Base-by-base conservation (phyloP, 2,113 vertebrate species). In the Neodon shergylaensis region DNA sequence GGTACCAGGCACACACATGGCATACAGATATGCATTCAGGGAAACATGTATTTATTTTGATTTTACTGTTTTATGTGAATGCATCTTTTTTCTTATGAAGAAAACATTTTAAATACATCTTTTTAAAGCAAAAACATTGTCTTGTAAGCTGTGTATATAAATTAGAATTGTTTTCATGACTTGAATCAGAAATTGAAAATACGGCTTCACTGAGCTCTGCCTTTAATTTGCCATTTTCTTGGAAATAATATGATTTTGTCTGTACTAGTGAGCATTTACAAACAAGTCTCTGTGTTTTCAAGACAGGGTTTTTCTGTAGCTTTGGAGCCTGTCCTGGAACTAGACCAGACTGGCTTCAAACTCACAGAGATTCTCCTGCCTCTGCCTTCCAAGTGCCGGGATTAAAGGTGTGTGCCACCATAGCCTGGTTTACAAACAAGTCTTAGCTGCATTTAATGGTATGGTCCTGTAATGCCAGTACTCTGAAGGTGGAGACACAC, bases 171-270 rank as follows among this genome's bases (percentile, higher is more conserved):
- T 73, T 92, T 77, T 86, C 36, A 44, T 76, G 8, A 73, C 26
- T 96, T 94, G 33, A 63, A 58, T 92, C 26, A 92, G 65, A 90
- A 85, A 58, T 96, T 22, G 42, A 89, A 95, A 94, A 94, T 85
- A 33, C 31, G 49, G 12, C 78, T 89, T 94, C 22, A 16, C 44
- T 78, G 54, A 95, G 44, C 17, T 90, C 39, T 68, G n/a, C 70
- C 52, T 96, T 95, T 82, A 87, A 88, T 28, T 84, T 87, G 65
- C 70, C 63, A 42, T 70, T 94, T 94, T 95, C 36, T 91, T 94
- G 44, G 82, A 39, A 91, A 54, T 77, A 52, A 13, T 89, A 12
- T 82, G 73, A 58, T 83, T 95, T 94, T 94, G 21, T 83, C 21
- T 39, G 31, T 73, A 44, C 24, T 81, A 66, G 70, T 85, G 26